Evolutionary conservation across 2,888 invertebrate species (phyloP), one percentile per base, ranked within the genome.

Genomic region (Aelia acuminata): DNA sequence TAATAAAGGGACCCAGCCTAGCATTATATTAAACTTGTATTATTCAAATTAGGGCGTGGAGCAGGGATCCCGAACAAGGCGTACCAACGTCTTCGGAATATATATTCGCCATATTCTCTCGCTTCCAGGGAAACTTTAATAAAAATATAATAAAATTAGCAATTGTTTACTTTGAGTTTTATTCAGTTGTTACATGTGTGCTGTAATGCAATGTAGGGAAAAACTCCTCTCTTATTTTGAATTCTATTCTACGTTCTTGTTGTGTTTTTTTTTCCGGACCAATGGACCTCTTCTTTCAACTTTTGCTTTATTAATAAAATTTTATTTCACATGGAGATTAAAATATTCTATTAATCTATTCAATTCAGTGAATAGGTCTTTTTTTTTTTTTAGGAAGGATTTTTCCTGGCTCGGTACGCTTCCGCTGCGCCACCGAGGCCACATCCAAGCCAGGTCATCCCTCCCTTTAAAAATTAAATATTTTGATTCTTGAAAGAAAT

Each of bases 11-110:
- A 47, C 80, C 22, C n/a, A 43, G 80, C 35, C 80, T 47, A 80
- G 80, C 43, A 80, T 80, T 80, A 80, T 80, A 80, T 80, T 80
- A 80, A 80, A 80, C 80, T 80, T 80, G 80, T 80, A 80, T 80
- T 80, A 80, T 80, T 80, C 80, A 80, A 80, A 80, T 80, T 80
- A 80, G 80, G 43, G 43, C 43, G 43, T 31, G 80, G 22, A 5
- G 43, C n/a, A n/a, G 43, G 75, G 22, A 20, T 1, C 43, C 15
- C 2, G 80, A 47, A 43, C 80, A 22, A 80, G 80, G 80, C 43
- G 15, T 80, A 43, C 80, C 80, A 80, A 43, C 80, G 80, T 80
- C 80, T 80, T 80, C 43, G 10, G n/a, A 43, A 80, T 80, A 80
- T 70, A 70, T 70, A 70, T 70, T 70, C 63, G 7, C 31, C 35